phyloP scores from a whole-genome alignment of 2,113 vertebrate genomes.

The Psophia crepitans region DNA sequence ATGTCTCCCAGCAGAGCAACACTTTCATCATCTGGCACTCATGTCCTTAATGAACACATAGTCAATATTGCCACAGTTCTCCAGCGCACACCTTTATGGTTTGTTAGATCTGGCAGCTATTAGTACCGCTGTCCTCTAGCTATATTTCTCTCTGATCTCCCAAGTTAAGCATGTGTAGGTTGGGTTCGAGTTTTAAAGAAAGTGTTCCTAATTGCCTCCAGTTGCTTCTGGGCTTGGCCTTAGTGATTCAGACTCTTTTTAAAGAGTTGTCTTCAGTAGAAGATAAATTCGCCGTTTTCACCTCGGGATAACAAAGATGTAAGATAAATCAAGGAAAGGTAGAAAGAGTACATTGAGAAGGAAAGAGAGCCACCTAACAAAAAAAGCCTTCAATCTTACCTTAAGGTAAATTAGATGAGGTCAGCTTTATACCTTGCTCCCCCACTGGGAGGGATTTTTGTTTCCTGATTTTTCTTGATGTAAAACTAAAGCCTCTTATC shows the following conservation, averaged over 20 bases:
- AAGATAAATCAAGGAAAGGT: slow-evolving; percentile 51
- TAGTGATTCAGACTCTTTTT: slow-evolving; percentile 36
- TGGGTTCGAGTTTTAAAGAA: slow-evolving; percentile 41
- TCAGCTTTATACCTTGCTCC: slow-evolving; percentile 49
- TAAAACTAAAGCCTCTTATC: slow-evolving; percentile 34
- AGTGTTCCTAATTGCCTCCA: slow-evolving; percentile 59
- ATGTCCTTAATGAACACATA: slow-evolving; percentile 55
- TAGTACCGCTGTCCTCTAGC: slow-evolving; percentile 41
- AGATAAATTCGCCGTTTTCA: slow-evolving; percentile 3
- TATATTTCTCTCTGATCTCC: slow-evolving; percentile 53
- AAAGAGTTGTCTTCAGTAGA: slow-evolving; percentile 39
- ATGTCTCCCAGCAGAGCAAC: slow-evolving; percentile 16
- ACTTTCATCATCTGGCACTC: slow-evolving; percentile 49
- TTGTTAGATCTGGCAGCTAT: slow-evolving; percentile 61
- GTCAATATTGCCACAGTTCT: slow-evolving; percentile 62
- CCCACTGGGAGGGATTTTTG: slow-evolving; percentile 43
- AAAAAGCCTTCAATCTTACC: neutral
- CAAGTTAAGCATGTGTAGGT: slow-evolving; percentile 38
- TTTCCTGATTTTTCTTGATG: slow-evolving; percentile 44
- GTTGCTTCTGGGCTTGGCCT: slow-evolving; percentile 65
- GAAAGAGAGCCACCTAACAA: slow-evolving; percentile 17
- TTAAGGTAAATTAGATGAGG: slow-evolving; percentile 59
- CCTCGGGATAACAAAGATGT: slow-evolving; percentile 45
- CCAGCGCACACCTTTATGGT: slow-evolving; percentile 37
- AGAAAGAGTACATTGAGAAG: slow-evolving; percentile 24